Conservation (phyloP, 2,888 invertebrate species). For the Lasioglossum marginatum region DNA sequence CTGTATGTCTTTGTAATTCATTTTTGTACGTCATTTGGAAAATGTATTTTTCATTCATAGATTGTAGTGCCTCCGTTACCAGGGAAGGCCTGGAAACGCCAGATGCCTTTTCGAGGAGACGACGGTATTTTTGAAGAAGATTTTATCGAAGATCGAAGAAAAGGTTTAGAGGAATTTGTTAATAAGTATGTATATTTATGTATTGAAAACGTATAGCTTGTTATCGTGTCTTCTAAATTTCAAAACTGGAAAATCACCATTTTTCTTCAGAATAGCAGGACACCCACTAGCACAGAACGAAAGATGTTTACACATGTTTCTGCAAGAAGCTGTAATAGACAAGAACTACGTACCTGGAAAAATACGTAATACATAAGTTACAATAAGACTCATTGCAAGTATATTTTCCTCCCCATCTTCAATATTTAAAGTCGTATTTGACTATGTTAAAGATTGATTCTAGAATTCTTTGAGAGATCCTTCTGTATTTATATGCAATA, state of each 20-base stretch:
- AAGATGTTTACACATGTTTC: constrained; percentile 99
- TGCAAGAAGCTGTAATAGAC: constrained; percentile 98
- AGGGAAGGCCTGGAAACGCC: constrained; percentile 99
- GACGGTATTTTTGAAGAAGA: constrained; percentile 99
- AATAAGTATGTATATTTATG: constrained; percentile 91
- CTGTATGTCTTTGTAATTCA: too few species aligned
- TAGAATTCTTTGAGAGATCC: constrained; percentile 52
- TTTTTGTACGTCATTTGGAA: neutral
- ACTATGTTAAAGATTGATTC: constrained; percentile 61
- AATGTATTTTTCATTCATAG: constrained; percentile 84
- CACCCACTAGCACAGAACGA: constrained; percentile 99
- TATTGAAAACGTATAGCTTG: neutral
- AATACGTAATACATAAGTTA: constrained; percentile 95
- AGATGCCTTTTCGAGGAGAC: constrained; percentile 98
- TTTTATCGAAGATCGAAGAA: constrained; percentile 99
- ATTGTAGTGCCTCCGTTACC: constrained; percentile 99
- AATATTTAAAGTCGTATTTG: constrained; percentile 61
- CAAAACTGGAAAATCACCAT: constrained; percentile 1
- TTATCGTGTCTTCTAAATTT: neutral
- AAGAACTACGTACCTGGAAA: constrained; percentile 99
- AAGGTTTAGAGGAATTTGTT: constrained; percentile 98
- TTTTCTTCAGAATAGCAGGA: constrained; percentile 93
- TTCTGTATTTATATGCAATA: constrained; percentile 58
- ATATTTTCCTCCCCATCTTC: constrained; percentile 68
- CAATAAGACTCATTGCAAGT: constrained; percentile 65